These are phyloP conservation scores for Sylvilagus bachmani DNA, from an alignment of 2,113 vertebrate species.

Conservation along the genomic window DNA sequence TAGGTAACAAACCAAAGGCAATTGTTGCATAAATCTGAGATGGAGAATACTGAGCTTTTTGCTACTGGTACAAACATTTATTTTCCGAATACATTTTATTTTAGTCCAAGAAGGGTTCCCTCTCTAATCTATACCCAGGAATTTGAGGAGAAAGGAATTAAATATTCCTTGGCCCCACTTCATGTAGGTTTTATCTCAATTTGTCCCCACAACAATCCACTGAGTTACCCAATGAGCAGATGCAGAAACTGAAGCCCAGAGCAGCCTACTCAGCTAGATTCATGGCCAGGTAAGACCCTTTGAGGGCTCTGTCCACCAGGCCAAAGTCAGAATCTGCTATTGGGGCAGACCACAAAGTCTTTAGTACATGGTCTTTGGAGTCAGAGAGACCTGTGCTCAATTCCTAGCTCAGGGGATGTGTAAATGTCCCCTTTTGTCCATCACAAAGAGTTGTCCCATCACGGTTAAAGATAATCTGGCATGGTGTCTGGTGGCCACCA, in stretches of 20 bases:
- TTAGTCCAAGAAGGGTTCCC: background rate
- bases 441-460: background rate
- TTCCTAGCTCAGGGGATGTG: too few species aligned
- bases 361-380: background rate
- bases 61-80: background rate
- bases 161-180: background rate
- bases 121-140: background rate
- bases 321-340: background rate
- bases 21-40: too few species aligned
- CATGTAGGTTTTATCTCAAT: background rate
- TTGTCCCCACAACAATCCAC: background rate
- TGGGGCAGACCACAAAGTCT: rapidly evolving
- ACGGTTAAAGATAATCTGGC: background rate
- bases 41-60: background rate
- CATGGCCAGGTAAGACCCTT: background rate
- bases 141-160: background rate
- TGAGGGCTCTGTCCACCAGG: background rate
- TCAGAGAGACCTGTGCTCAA: background rate
- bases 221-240: background rate
- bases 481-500: background rate
- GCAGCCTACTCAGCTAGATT: background rate
- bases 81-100: background rate
- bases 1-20: background rate
- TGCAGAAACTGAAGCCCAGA: background rate
- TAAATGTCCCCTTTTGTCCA: background rate